Evolutionary conservation across 2,113 vertebrate genomes (phyloP).

Genomic region (Pachyramphus minor): DNA sequence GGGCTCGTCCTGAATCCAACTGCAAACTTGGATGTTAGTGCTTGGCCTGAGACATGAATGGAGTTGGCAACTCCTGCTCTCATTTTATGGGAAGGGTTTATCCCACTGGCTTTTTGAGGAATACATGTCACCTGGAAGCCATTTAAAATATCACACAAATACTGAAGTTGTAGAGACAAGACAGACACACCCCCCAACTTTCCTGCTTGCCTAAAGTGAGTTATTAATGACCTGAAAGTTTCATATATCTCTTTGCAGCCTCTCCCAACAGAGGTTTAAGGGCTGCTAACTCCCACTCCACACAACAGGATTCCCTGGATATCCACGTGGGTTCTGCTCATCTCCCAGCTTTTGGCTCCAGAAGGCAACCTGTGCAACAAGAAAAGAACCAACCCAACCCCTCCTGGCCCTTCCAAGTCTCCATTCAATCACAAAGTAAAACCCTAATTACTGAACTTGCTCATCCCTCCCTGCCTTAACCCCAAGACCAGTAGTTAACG

Average conservation of each 20-base stretch:
- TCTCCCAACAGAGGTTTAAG: background rate
- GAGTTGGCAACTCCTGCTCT: background rate
- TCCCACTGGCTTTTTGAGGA: background rate
- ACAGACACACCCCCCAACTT: background rate
- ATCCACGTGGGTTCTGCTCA: background rate
- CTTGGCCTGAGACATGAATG: background rate
- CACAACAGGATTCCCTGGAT: background rate
- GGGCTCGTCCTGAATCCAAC: background rate
- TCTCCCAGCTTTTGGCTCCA: background rate
- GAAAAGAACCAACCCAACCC: background rate
- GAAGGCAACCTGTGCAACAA: background rate
- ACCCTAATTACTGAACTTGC: background rate
- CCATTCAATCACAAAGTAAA: background rate
- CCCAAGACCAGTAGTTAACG: background rate
- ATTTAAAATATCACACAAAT: background rate
- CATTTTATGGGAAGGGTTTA: background rate
- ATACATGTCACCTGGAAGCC: background rate
- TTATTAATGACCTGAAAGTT: background rate
- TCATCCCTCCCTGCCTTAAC: background rate
- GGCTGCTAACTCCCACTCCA: background rate
- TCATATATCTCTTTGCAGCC: background rate
- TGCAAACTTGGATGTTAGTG: background rate
- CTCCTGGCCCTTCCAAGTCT: background rate
- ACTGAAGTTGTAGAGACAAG: background rate
- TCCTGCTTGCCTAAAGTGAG: background rate